Evolutionary conservation across 2,113 vertebrate species (phyloP).

Genomic region (Thymallus thymallus): DNA sequence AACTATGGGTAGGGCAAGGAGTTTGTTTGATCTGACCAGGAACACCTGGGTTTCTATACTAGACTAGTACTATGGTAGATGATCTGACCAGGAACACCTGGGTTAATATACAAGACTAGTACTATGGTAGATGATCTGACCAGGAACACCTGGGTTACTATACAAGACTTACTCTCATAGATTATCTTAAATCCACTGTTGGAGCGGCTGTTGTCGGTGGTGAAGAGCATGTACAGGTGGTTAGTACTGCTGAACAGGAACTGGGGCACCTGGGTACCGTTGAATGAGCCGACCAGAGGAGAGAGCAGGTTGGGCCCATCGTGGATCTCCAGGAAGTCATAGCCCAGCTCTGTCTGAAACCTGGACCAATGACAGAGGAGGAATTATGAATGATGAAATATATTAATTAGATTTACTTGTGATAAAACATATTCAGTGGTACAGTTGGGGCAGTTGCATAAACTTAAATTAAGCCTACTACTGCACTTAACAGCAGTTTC

Average conservation of each 20-base stretch:
- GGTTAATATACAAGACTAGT: conserved; percentile 28
- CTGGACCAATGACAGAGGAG: conserved; percentile 58
- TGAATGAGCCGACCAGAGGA: conserved; percentile 92
- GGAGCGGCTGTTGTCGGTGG: conserved; percentile 97
- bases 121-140: too few relatives aligned
- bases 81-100: conserved; percentile 93
- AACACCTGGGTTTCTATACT: conserved; percentile 37
- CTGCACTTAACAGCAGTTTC: too few relatives aligned
- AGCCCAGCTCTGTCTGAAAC: conserved; percentile 98
- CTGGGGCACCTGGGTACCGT: conserved; percentile 96
- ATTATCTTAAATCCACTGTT: conserved; percentile 97
- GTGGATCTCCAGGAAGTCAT: conserved; percentile 97
- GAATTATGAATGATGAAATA: too few relatives aligned
- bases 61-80: too few relatives aligned
- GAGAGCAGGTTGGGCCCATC: conserved; percentile 94
- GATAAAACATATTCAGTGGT: too few relatives aligned
- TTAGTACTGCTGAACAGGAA: conserved; percentile 95
- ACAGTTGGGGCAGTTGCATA: background rate
- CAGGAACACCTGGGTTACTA: too few relatives aligned
- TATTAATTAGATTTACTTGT: too few relatives aligned
- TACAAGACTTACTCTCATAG: conserved; percentile 92
- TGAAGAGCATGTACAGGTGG: conserved; percentile 96
- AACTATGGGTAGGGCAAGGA: too few relatives aligned
- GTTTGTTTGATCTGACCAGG: too few relatives aligned
- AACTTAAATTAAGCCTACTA: too few relatives aligned